Conservation (phyloP, 1,140 invertebrate species). For the Cyrtorhinus lividipennis region DNA sequence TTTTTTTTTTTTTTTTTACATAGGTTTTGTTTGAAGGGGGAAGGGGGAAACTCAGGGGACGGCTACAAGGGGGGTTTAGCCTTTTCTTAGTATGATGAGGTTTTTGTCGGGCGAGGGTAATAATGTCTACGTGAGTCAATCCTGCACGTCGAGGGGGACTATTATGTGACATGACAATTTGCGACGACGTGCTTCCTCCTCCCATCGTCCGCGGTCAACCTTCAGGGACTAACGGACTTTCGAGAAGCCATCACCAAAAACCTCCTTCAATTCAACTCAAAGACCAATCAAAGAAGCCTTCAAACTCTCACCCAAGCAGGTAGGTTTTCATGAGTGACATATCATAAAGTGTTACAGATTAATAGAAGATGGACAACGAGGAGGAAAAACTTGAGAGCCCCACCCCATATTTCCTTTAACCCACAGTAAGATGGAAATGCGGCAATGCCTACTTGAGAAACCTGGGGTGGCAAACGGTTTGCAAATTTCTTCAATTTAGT, state of each 20-base stretch:
- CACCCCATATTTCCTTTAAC: no score
- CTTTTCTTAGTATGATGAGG: constrained; percentile 5
- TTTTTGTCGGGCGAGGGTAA: constrained; percentile 1
- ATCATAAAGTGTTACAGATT: no score
- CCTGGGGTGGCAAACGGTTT: no score
- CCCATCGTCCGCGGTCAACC: neutral
- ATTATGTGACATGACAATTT: constrained; percentile 16
- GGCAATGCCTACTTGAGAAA: no score
- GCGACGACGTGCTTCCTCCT: constrained; percentile 5
- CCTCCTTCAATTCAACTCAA: neutral
- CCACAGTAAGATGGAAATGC: no score
- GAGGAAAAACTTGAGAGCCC: no score
- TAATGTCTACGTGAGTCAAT: constrained; percentile 14
- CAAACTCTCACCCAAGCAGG: no score
- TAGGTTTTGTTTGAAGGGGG: neutral
- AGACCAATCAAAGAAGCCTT: no score
- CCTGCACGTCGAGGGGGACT: neutral
- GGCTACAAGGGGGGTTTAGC: neutral
- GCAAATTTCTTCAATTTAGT: no score
- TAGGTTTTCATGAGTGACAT: no score
- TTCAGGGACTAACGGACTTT: neutral
- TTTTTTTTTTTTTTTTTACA: neutral
- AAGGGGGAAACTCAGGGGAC: neutral
- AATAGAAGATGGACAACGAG: no score
- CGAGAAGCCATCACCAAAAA: neutral